Conservation (phyloP, 2,113 vertebrate species). For the Ptilorrhoa leucosticta region DNA sequence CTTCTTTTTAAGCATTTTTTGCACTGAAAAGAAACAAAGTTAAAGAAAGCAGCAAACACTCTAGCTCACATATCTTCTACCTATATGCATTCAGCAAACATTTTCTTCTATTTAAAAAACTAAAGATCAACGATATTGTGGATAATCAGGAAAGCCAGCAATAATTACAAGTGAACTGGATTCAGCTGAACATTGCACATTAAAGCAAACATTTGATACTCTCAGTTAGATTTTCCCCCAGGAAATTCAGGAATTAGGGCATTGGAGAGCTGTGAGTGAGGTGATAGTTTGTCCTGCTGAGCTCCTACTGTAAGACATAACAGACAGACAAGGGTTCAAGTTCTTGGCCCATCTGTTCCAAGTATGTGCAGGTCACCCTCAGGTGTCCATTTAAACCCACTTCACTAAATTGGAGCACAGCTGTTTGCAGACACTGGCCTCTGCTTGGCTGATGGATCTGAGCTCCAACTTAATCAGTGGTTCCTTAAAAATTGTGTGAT, state of each 20-base stretch:
- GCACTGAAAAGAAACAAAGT: background rate
- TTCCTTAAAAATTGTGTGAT: background rate
- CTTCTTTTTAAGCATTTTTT: background rate
- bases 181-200: background rate
- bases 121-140: background rate
- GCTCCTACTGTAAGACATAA: background rate
- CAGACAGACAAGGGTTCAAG: background rate
- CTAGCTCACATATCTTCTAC: background rate
- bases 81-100: background rate
- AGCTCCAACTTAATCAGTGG: background rate
- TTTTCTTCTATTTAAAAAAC: background rate
- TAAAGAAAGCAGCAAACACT: background rate
- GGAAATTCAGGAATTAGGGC: background rate
- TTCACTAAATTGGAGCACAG: background rate
- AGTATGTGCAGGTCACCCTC: background rate
- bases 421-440: background rate
- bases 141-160: background rate
- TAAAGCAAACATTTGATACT: background rate
- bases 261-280: background rate
- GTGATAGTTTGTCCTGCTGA: background rate
- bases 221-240: background rate
- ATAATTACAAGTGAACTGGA: background rate
- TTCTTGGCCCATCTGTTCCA: background rate
- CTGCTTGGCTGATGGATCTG: background rate
- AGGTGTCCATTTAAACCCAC: background rate